Conservation (phyloP, 2,113 vertebrate species). For the Rattus rattus region DNA sequence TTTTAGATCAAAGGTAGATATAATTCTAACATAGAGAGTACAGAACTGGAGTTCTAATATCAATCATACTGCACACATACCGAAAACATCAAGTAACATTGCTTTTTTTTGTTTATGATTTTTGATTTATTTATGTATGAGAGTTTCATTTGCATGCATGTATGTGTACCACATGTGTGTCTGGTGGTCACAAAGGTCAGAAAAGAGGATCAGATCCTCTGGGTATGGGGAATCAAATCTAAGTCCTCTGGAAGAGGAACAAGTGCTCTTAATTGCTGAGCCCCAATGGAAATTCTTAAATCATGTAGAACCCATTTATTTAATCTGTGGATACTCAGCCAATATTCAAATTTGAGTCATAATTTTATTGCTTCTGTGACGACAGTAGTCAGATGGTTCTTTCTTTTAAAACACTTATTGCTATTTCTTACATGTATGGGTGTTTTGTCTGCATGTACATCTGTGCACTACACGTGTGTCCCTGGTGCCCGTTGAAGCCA, state of each 20-base stretch:
- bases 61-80: neutral
- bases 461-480: neutral
- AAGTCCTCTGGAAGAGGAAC: neutral
- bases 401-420: neutral
- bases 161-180: neutral
- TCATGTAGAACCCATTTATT: neutral
- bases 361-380: neutral
- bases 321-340: neutral
- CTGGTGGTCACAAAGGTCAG: neutral
- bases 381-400: neutral
- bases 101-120: neutral
- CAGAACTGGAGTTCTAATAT: conserved; percentile 8
- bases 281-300: neutral
- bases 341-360: neutral
- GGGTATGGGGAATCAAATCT: neutral
- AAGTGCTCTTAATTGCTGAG: neutral
- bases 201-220: neutral
- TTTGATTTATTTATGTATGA: neutral
- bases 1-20: neutral
- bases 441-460: neutral
- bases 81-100: neutral
- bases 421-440: neutral
- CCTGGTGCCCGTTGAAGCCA: neutral
- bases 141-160: neutral
- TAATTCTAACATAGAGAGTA: neutral